These are phyloP conservation scores for Diorhabda carinulata DNA, from an alignment of 1,140 invertebrate species.

Conservation along the genomic window DNA sequence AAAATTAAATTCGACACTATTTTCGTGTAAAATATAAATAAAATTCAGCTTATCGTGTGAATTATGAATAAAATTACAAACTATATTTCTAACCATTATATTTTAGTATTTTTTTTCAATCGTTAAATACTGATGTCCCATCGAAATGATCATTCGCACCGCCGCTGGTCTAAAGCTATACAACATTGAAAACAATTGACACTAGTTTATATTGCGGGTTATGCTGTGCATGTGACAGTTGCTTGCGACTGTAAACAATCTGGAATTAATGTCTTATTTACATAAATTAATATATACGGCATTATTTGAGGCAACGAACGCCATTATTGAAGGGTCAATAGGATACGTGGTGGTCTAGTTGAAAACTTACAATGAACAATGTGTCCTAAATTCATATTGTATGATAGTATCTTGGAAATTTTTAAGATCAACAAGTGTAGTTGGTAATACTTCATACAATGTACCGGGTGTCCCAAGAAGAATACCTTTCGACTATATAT, in stretches of 20 bases:
- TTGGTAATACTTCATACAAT: neutral
- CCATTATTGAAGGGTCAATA: slow-evolving; percentile 6
- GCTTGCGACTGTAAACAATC: slow-evolving; percentile 14
- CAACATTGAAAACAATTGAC: slow-evolving; percentile 14
- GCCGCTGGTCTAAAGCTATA: neutral
- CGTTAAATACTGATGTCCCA: neutral
- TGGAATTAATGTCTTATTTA: slow-evolving; percentile 21
- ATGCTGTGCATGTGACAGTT: slow-evolving; percentile 14
- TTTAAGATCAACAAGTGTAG: neutral
- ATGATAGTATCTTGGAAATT: neutral
- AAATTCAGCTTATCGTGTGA: no score
- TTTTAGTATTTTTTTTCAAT: no score
- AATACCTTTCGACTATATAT: no score
- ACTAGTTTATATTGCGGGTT: slow-evolving; percentile 19
- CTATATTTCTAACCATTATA: no score
- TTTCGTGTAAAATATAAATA: no score
- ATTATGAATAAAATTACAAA: no score
- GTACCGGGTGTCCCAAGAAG: no score
- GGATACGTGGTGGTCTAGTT: neutral
- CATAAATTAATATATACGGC: slow-evolving; percentile 15
- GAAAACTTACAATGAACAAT: neutral
- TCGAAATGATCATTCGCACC: neutral
- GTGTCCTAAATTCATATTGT: neutral
- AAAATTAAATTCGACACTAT: no score
- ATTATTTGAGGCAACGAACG: slow-evolving; percentile 6